Evolutionary conservation across 2,888 invertebrate species (phyloP).

Genomic region (Oscheius myriophilus): DNA sequence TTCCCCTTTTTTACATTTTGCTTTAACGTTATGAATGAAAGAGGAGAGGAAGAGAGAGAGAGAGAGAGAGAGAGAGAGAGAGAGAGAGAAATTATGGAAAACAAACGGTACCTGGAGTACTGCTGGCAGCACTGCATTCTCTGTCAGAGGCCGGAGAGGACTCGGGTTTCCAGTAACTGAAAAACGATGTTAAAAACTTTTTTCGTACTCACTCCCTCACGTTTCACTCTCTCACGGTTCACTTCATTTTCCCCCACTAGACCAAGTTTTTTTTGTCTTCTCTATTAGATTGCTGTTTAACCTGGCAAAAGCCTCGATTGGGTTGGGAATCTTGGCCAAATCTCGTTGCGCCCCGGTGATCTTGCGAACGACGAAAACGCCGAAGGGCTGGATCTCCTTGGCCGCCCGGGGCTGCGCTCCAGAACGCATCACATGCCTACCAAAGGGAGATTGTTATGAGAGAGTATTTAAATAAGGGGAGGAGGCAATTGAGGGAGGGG

Average conservation of each 20-base stretch:
- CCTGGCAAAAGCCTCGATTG: conserved; percentile 46
- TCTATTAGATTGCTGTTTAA: conserved; percentile 1
- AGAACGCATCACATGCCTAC: conserved; percentile 30
- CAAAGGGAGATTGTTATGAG: not conserved
- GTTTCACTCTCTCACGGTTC: too few relatives aligned
- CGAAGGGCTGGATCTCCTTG: conserved; percentile 46
- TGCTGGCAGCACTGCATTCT: conserved; percentile 19
- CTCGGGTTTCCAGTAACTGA: conserved; percentile 62
- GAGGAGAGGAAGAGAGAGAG: not conserved
- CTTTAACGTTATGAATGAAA: conserved; percentile 13
- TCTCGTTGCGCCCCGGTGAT: conserved; percentile 35
- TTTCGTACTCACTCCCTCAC: too few relatives aligned
- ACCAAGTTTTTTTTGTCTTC: too few relatives aligned
- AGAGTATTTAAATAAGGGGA: conserved; percentile 7
- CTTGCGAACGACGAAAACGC: conserved; percentile 43
- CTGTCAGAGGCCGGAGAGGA: conserved; percentile 31
- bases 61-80: too few relatives aligned
- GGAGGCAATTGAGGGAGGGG: conserved; percentile 20
- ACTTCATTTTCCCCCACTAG: too few relatives aligned
- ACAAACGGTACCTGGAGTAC: conserved; percentile 8
- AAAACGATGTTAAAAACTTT: conserved; percentile 30
- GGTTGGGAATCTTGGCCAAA: conserved; percentile 30
- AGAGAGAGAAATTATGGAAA: too few relatives aligned
- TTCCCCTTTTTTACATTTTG: too few relatives aligned
- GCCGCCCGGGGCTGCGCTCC: conserved; percentile 24